Base-by-base conservation (phyloP, 2,888 invertebrate genomes). In the Schizotus pectinicornis region DNA sequence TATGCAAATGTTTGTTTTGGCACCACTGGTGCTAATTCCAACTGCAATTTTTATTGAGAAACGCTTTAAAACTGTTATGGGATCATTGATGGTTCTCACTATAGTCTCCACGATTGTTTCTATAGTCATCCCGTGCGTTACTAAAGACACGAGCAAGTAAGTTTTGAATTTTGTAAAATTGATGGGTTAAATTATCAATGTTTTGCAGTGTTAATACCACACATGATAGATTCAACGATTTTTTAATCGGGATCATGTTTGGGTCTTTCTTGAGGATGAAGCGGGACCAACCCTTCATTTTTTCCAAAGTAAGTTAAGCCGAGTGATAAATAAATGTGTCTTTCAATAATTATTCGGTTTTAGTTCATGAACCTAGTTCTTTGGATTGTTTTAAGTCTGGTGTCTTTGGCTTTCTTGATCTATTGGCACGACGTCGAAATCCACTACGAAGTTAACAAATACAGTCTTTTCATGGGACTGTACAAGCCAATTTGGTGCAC, bases 1-100 rank as follows among this genome's bases (percentile, higher is more conserved):
- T 60, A 74, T 77, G 69, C 79, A 79, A 60, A 67, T 78, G 54
- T 78, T 75, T 58, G 35, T 76, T 5, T 30, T 76, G 33, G 70
- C 78, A 3, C 77, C 77, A 6, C 14, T 78, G 3, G 42, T 79
- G 9, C 56, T 78, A n/a, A 69, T 77, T 49, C 76, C 74, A 3
- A 57, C 72, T 6, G 60, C 71, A 3, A 13, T 66, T 6, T 57
- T 60, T n/a, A 50, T 69, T 7, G 64, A 61, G 37, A 60, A 59
- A 37, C 64, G 61, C 0, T 69, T 67, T 13, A 63, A 59, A 48
- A 7, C 13, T 2, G 59, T 67, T 3, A 65, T 74, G 63, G 32
- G 50, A 0, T 53, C 36, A 13, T 59, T 73, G 30, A 9, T 43
- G 13, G 33, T 22, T 9, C 11, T 56, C 1, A 51, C n/a, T n/a